Base-by-base conservation (phyloP, 2,888 invertebrate species). In the Apotomis turbidana region DNA sequence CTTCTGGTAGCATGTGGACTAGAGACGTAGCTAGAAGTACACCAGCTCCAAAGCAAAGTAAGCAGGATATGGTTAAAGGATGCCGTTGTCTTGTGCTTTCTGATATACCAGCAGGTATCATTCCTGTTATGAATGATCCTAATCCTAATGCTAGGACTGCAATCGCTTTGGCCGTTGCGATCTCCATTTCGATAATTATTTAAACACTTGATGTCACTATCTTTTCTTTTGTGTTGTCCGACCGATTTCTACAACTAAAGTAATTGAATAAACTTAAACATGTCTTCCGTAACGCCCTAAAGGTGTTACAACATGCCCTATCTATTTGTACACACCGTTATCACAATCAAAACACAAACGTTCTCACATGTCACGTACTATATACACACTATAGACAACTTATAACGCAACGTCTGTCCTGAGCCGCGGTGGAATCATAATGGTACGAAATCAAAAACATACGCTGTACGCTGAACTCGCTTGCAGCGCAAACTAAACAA, bases 1-100 rank as follows among this genome's bases (percentile, higher is more conserved):
- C 95, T 92, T 97, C 97, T n/a, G 97, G 97, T 4, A 97, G 88
- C 93, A 97, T 96, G 87, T 97, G 97, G 15, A 96, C 93, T 49
- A 97, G 77, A 0, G 97, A 95, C 0, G 97, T 97, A 0, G 97
- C 95, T 4, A 97, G 87, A 4, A 97, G 92, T 36, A 97, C 96
- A 0, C 97, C 97, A 5, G 96, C 97, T 3, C 97, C 97, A 80
- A 97, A 97, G 82, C 97, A 97, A 1, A 97, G 90, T 6, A 97
- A 87, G 13, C 95, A 93, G 0, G 97, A 97, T 0, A 96, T 91
- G 1, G 95, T 80, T 3, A 97, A 84, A 0, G 96, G 96, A 81
- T 94, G 94, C 38, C 93, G 89, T 75, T 91, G 91, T 61, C 95
- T 91, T 55, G 95, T 93, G 5, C 92, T 89, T 55, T 94, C 93